Conservation (phyloP, 2,113 vertebrate species). For the Choloepus hoffmanni region DNA sequence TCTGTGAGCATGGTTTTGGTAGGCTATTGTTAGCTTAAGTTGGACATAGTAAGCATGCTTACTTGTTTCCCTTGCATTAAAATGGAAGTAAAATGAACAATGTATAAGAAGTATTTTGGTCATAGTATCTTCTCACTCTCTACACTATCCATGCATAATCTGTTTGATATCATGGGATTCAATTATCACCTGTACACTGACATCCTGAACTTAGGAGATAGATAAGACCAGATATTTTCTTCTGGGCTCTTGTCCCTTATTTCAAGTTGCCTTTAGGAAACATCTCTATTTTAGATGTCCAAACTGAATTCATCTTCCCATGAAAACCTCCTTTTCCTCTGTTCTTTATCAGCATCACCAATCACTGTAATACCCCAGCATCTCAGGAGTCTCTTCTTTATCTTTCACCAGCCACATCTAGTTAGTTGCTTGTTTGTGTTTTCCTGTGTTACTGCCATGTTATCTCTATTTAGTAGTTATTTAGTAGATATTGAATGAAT, state of each 20-base stretch:
- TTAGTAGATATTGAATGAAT: neutral
- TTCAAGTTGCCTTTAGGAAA: neutral
- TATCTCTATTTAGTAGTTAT: neutral
- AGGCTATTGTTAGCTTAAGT: neutral
- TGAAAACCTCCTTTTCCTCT: neutral
- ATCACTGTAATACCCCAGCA: neutral
- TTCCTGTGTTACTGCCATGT: neutral
- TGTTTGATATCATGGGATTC: conserved; percentile 3
- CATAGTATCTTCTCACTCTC: neutral
- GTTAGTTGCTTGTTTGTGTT: neutral
- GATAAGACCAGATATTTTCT: neutral
- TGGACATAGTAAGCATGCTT: neutral
- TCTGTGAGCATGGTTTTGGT: neutral
- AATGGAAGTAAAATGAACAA: neutral
- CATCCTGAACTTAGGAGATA: neutral
- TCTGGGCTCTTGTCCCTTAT: neutral
- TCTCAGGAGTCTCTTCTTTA: neutral
- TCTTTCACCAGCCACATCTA: neutral
- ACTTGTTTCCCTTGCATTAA: neutral
- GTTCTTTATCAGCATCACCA: neutral
- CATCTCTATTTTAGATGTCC: neutral
- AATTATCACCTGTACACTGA: neutral
- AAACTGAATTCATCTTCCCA: conserved; percentile 34
- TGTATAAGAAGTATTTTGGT: neutral
- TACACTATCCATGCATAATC: neutral